phyloP scores from a whole-genome alignment of 2,113 vertebrate species.

The Neolamprologus cancellatus region DNA sequence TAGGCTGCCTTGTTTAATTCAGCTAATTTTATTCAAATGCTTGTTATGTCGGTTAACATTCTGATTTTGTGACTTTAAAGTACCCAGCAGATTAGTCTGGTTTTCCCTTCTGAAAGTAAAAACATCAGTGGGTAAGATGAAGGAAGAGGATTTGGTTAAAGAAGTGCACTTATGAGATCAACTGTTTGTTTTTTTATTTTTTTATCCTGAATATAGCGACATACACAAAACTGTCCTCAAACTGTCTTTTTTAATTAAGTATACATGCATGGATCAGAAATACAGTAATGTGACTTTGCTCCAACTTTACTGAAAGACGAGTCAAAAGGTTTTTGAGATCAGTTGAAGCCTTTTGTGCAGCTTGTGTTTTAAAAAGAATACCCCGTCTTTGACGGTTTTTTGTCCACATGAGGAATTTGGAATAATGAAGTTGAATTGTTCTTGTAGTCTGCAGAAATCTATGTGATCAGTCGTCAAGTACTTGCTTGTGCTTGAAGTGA shows the following conservation, averaged over 20 bases:
- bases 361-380: neutral
- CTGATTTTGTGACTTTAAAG: neutral
- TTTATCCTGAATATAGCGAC: neutral
- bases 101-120: neutral
- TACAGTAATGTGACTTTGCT: neutral
- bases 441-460: neutral
- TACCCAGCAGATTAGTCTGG: neutral
- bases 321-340: neutral
- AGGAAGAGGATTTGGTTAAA: neutral
- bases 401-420: neutral
- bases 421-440: neutral
- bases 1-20: neutral
- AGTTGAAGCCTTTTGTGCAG: neutral
- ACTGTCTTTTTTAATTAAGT: neutral
- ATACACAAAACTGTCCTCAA: neutral
- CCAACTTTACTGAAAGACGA: neutral
- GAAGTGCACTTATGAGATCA: neutral
- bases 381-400: accelerated
- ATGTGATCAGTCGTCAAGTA: neutral
- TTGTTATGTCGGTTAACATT: neutral
- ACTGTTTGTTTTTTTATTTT: neutral
- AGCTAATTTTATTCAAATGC: neutral
- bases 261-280: neutral
- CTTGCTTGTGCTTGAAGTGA: neutral
- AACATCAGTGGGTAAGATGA: neutral